Evolutionary conservation across 35 echinoderm and acorn worm genomes (phyloP).

Genomic region (Diadema setosum): DNA sequence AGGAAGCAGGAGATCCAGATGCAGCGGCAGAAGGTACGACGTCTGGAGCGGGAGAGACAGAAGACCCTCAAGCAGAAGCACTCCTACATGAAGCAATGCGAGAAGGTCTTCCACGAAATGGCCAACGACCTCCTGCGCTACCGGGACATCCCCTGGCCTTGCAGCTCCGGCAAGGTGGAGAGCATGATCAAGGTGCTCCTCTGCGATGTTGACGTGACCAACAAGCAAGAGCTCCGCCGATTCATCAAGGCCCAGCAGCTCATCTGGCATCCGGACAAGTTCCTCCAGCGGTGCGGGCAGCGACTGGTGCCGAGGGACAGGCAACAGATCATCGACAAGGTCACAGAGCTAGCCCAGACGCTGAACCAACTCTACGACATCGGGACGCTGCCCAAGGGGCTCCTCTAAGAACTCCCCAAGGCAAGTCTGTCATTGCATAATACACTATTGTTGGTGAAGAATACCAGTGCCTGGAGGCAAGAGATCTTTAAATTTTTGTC

Average conservation of each 20-base stretch:
- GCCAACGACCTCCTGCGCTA: slow-evolving; percentile 2
- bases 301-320: slow-evolving; percentile 54
- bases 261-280: slow-evolving; percentile 94
- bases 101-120: slow-evolving; percentile 44
- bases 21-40: slow-evolving; percentile 23
- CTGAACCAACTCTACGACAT: slow-evolving; percentile 46
- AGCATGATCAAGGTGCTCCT: slow-evolving; percentile 78
- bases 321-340: slow-evolving; percentile 69
- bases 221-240: slow-evolving; percentile 47
- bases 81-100: slow-evolving; percentile 23
- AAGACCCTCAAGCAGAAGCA: slow-evolving; percentile 40
- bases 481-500: too few relatives aligned
- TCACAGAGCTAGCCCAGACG: slow-evolving; percentile 80
- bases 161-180: slow-evolving; percentile 50
- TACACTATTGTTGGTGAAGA: too few relatives aligned
- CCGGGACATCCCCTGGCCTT: slow-evolving; percentile 75
- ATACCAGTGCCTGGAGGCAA: too few relatives aligned
- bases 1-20: slow-evolving; percentile 6
- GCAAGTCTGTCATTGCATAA: too few relatives aligned
- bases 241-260: slow-evolving; percentile 76
- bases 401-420: too few relatives aligned
- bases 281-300: slow-evolving; percentile 73
- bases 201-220: slow-evolving; percentile 35
- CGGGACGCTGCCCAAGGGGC: neutral
- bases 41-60: neutral